phyloP scores from a whole-genome alignment of 2,888 invertebrate species.

The Boloria selene region DNA sequence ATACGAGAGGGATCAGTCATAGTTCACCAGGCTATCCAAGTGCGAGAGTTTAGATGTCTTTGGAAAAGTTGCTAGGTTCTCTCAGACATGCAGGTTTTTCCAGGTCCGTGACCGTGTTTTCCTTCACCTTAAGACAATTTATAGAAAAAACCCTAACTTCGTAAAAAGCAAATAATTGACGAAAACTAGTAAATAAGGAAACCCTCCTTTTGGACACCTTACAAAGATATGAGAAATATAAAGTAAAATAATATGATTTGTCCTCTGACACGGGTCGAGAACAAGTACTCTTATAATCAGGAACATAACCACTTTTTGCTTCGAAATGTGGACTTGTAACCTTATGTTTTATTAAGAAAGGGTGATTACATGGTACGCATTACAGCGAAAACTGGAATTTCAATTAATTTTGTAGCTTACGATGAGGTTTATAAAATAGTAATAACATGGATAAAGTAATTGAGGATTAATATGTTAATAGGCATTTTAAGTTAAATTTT shows the following conservation, averaged over 20 bases:
- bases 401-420: constrained; percentile 17
- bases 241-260: constrained; percentile 24
- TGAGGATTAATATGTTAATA: background rate
- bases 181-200: too few species aligned
- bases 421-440: constrained; percentile 8
- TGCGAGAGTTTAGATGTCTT: too few species aligned
- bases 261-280: constrained; percentile 29
- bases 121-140: too few species aligned
- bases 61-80: too few species aligned
- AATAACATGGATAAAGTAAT: background rate
- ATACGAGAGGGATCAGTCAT: too few species aligned
- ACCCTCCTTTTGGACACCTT: constrained; percentile 5
- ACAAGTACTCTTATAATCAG: constrained; percentile 30
- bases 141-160: too few species aligned
- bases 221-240: constrained; percentile 16
- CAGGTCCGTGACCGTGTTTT: too few species aligned
- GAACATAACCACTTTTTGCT: constrained; percentile 29
- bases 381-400: constrained; percentile 11
- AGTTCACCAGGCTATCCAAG: too few species aligned
- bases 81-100: too few species aligned
- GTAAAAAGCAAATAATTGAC: too few species aligned
- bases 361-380: constrained; percentile 16
- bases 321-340: constrained; percentile 14
- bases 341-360: constrained; percentile 14
- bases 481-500: background rate